Conservation (phyloP, 2,113 vertebrate genomes). For the Hippocampus mohnikei region DNA sequence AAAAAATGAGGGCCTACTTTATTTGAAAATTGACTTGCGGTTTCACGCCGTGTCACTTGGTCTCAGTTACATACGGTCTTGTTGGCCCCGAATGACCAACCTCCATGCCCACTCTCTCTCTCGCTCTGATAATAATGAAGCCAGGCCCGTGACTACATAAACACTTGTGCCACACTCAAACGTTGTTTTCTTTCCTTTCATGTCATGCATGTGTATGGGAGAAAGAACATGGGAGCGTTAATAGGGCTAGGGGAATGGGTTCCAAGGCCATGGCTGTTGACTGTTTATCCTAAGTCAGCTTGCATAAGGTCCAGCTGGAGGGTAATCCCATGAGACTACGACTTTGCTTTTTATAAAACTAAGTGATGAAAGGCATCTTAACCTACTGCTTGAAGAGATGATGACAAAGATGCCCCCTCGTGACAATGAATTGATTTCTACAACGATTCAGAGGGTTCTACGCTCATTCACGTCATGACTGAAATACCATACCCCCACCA, state of each 20-base stretch:
- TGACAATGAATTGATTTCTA: too few species aligned
- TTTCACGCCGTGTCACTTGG: conserved; percentile 27
- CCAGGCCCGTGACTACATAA: conserved; percentile 3
- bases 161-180: conserved; percentile 14
- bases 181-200: conserved; percentile 6
- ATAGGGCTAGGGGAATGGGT: neutral
- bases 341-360: too few species aligned
- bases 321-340: too few species aligned
- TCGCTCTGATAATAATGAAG: conserved; percentile 1
- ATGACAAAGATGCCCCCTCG: too few species aligned
- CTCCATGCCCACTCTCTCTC: conserved; percentile 1
- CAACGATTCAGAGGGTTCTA: too few species aligned
- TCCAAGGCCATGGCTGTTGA: neutral
- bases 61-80: conserved; percentile 22
- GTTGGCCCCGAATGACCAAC: conserved; percentile 13
- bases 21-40: conserved; percentile 20
- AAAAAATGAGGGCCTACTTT: too few species aligned
- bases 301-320: neutral
- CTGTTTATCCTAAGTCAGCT: neutral
- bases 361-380: too few species aligned
- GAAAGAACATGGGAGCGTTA: neutral
- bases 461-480: too few species aligned
- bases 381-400: too few species aligned
- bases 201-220: conserved; percentile 1
- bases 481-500: too few species aligned